Conservation (phyloP, 2,888 invertebrate species). For the Trichopoda pennipes region DNA sequence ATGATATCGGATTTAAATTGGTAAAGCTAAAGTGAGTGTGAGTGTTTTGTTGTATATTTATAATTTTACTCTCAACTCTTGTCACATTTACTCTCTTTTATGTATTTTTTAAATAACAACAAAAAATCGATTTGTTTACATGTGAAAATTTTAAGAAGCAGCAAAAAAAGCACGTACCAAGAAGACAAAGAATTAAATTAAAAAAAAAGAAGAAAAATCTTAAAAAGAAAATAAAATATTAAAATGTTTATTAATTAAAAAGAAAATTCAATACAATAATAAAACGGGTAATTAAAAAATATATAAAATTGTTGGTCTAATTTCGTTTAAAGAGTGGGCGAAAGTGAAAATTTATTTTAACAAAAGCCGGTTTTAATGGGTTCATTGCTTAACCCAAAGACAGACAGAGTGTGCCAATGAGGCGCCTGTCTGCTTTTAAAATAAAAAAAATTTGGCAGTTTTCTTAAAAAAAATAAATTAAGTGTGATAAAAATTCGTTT, state of each 20-base stretch:
- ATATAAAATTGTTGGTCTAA: not conserved
- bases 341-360: constrained; percentile 2
- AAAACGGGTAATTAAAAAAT: not conserved
- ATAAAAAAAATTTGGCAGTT: not conserved
- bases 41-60: constrained; percentile 34
- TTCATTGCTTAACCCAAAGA: constrained; percentile 30
- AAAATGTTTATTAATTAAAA: not conserved
- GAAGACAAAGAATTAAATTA: constrained; percentile 26
- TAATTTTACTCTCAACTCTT: not conserved
- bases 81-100: constrained; percentile 20
- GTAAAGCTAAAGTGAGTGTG: constrained; percentile 13
- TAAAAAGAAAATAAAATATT: not conserved
- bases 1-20: constrained; percentile 44
- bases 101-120: constrained; percentile 55
- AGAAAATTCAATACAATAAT: not conserved
- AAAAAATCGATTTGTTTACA: constrained; percentile 71
- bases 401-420: not conserved
- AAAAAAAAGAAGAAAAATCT: constrained; percentile 3
- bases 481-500: not conserved
- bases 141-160: constrained; percentile 52
- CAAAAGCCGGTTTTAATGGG: constrained; percentile 54
- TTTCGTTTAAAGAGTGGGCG: not conserved
- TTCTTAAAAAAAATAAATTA: not conserved
- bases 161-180: constrained; percentile 15
- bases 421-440: constrained; percentile 54